Conservation (phyloP, 2,797 vertebrate genomes). For the Pseudomugil gertrudae region DNA sequence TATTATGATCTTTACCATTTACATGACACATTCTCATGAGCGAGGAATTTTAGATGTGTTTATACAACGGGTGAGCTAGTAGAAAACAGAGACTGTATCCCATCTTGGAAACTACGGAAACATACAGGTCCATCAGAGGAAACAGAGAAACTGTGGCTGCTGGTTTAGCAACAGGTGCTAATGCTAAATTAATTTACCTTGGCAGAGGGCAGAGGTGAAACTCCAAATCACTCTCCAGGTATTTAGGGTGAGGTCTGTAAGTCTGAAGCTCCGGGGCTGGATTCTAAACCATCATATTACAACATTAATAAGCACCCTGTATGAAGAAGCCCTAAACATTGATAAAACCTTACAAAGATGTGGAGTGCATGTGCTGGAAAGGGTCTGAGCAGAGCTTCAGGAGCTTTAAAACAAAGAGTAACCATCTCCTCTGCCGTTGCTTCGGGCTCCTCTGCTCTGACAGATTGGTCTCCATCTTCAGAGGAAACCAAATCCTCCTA, state of each 20-base stretch:
- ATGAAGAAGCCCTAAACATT: neutral
- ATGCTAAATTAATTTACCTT: no score
- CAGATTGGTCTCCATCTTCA: neutral
- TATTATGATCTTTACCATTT: no score
- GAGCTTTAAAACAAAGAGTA: slow-evolving; percentile 65
- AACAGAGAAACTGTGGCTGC: no score
- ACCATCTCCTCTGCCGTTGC: slow-evolving; percentile 1
- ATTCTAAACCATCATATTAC: slow-evolving; percentile 79
- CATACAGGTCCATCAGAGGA: no score
- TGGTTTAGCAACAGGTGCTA: no score
- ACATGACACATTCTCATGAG: no score
- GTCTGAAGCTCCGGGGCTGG: slow-evolving; percentile 86
- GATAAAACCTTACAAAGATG: slow-evolving; percentile 76
- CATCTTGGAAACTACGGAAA: no score
- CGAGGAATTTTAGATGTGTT: no score
- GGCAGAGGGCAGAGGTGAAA: slow-evolving; percentile 89
- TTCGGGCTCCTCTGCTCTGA: neutral
- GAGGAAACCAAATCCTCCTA: slow-evolving; percentile 57
- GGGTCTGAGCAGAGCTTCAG: slow-evolving; percentile 65
- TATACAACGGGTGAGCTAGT: no score
- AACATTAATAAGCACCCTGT: slow-evolving; percentile 1
- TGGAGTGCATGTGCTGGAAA: slow-evolving; percentile 71
- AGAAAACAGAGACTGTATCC: no score
- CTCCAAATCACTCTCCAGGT: slow-evolving; percentile 85
- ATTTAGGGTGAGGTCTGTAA: slow-evolving; percentile 81